phyloP scores from a whole-genome alignment of 2,797 vertebrate genomes.

The Monodelphis domestica region DNA sequence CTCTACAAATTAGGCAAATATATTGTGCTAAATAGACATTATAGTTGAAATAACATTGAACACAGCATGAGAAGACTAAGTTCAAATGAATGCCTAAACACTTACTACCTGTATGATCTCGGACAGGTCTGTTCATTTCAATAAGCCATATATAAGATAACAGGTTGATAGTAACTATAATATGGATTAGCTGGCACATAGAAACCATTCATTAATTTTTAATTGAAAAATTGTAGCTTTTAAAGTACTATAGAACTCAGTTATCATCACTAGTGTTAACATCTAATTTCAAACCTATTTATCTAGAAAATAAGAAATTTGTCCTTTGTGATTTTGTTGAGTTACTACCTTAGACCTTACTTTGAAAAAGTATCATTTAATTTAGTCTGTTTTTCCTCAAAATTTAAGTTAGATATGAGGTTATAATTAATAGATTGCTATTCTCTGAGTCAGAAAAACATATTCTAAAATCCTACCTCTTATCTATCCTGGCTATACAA shows the following conservation, averaged over 20 bases:
- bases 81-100: background rate
- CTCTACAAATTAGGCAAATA: background rate
- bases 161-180: background rate
- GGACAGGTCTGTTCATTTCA: background rate
- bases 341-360: background rate
- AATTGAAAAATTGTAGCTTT: background rate
- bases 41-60: background rate
- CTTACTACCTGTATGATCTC: background rate
- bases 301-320: background rate
- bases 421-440: background rate
- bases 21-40: background rate
- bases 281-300: background rate
- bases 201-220: background rate
- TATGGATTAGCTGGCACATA: background rate
- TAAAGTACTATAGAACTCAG: background rate
- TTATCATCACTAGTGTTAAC: background rate
- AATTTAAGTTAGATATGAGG: too few species aligned
- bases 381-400: background rate
- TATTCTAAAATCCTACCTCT: background rate
- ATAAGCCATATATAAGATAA: background rate
- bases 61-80: background rate
- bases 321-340: background rate
- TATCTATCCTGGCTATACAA: background rate
- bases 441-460: background rate
- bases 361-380: background rate